Conservation (phyloP, 2,113 vertebrate genomes). For the Tupaia tana region DNA sequence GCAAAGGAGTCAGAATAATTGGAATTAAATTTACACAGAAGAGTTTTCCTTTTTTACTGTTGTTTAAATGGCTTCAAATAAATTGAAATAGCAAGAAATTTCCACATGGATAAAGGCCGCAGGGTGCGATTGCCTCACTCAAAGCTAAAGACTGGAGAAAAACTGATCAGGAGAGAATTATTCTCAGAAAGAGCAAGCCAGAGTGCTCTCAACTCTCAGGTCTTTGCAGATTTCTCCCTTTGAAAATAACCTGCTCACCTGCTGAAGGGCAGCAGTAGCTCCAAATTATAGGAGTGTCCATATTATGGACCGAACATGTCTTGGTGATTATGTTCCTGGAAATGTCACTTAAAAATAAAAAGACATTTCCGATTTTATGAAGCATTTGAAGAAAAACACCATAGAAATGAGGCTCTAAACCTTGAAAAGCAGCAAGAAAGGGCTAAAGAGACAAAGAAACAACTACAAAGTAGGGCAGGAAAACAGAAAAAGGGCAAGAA, state of each 20-base stretch:
- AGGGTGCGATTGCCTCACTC: conserved; percentile 40
- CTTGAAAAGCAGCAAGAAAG: not conserved
- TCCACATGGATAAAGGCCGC: conserved; percentile 76
- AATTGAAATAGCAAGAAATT: conserved; percentile 83
- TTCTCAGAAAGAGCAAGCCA: conserved; percentile 40
- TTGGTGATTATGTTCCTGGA: conserved; percentile 45
- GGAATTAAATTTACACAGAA: conserved; percentile 84
- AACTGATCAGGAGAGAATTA: conserved; percentile 55
- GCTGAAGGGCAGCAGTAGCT: conserved; percentile 31
- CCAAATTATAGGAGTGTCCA: conserved; percentile 54
- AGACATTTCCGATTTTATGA: conserved; percentile 42
- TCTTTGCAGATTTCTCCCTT: not conserved
- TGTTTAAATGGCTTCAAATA: conserved; percentile 86
- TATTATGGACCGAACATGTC: conserved; percentile 27
- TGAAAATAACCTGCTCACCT: conserved; percentile 47
- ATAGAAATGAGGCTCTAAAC: not conserved
- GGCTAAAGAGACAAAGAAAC: not conserved
- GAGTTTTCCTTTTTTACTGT: conserved; percentile 81
- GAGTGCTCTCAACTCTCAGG: conserved; percentile 29
- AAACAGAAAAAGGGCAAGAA: not conserved
- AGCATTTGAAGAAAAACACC: not conserved
- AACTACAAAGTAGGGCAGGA: accelerated
- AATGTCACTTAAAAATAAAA: conserved; percentile 30
- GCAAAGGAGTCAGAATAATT: conserved; percentile 83
- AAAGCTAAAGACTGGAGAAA: conserved; percentile 9